Evolutionary conservation across 1,140 invertebrate species (phyloP).

Genomic region (Ceratina japonica): DNA sequence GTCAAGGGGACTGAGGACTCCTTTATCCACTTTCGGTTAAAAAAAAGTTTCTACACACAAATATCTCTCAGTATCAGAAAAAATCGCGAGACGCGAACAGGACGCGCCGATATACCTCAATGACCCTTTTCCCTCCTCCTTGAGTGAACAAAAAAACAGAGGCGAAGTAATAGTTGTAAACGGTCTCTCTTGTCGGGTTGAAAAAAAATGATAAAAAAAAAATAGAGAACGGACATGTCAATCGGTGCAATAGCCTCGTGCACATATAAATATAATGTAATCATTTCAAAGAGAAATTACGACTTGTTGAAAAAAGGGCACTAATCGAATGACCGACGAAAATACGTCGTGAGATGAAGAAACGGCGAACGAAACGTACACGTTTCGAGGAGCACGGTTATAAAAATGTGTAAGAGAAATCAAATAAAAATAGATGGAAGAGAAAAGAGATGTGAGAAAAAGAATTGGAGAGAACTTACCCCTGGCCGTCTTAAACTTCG

Average conservation of each 20-base stretch:
- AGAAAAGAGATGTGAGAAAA: neutral
- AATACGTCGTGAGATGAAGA: conserved; percentile 23
- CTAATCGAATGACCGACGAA: conserved; percentile 31
- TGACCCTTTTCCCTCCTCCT: conserved; percentile 59
- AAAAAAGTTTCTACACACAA: neutral
- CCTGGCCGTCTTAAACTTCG: conserved; percentile 90
- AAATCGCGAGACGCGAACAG: neutral
- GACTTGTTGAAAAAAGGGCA: conserved; percentile 52
- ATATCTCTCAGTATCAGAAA: neutral
- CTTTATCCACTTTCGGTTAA: conserved; percentile 5
- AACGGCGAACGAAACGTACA: conserved; percentile 41
- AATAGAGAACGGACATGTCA: conserved; percentile 44
- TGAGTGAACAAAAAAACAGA: conserved; percentile 52
- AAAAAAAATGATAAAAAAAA: conserved; percentile 15
- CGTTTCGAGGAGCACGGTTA: neutral
- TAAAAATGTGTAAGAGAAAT: no score
- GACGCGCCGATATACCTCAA: conserved; percentile 51
- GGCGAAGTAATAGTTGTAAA: conserved; percentile 50
- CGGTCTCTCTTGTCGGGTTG: conserved; percentile 37
- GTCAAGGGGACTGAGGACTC: conserved; percentile 44
- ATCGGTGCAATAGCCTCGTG: conserved; percentile 62
- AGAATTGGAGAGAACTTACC: conserved; percentile 82
- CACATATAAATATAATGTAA: conserved; percentile 48
- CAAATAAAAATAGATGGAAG: neutral
- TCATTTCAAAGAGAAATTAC: conserved; percentile 58